These are phyloP conservation scores for Mormyrops boulengeri DNA, from an alignment of 2,797 vertebrate species.

Conservation along the genomic window DNA sequence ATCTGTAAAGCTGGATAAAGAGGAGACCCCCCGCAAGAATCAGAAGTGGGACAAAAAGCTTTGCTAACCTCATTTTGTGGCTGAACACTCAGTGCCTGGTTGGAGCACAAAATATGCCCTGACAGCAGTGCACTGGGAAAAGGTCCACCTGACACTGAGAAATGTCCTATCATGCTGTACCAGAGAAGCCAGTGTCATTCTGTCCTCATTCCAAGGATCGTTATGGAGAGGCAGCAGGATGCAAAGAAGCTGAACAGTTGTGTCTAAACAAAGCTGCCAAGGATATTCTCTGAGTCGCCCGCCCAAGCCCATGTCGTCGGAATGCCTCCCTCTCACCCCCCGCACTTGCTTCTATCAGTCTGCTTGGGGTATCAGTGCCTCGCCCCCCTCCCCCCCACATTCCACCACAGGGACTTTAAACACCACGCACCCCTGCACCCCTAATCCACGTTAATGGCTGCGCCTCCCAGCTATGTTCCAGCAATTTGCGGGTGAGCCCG, in stretches of 20 bases:
- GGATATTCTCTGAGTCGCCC: constrained; percentile 8
- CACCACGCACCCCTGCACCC: constrained; percentile 32
- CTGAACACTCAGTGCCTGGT: neutral
- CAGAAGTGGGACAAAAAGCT: neutral
- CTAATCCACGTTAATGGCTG: constrained; percentile 56
- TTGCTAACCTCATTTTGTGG: neutral
- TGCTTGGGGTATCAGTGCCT: constrained; percentile 29
- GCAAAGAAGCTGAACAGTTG: neutral
- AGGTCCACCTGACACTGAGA: neutral
- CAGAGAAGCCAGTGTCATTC: neutral
- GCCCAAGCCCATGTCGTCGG: neutral
- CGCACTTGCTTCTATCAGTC: constrained; percentile 48
- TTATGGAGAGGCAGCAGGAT: neutral
- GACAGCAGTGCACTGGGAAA: no score
- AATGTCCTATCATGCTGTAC: neutral
- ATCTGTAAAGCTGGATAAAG: neutral
- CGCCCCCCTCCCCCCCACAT: constrained; percentile 37
- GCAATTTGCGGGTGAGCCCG: constrained; percentile 33
- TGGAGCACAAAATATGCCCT: neutral
- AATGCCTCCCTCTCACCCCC: constrained; percentile 13
- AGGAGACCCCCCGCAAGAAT: neutral
- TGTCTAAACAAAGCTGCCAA: constrained; percentile 4
- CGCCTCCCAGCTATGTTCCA: constrained; percentile 48
- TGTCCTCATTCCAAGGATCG: neutral
- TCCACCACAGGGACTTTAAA: constrained; percentile 35